Percentiles rank a stretch among this genome's conserved stretches.
Evolutionary conservation across 2,888 invertebrate genomes (phyloP).

Genomic region (Agriopis leucophaearia): DNA sequence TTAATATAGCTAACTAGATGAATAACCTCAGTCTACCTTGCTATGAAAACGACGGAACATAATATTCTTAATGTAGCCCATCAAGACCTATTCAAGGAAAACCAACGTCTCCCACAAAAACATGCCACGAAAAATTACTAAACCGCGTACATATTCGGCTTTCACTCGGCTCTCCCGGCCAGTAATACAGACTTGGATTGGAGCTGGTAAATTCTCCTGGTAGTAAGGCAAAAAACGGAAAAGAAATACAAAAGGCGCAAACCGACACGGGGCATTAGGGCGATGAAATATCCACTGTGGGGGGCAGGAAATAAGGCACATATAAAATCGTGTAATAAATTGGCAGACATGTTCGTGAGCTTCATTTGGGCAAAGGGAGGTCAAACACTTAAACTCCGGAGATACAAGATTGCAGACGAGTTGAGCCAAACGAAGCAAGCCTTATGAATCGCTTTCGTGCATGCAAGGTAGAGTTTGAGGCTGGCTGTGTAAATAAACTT

Average conservation of each 20-base stretch:
- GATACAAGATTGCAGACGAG: conserved; percentile 82
- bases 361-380: conserved; percentile 82
- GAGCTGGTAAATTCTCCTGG: conserved; percentile 76
- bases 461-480: conserved; percentile 70
- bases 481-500: conserved; percentile 58
- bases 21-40: not conserved
- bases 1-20: not conserved
- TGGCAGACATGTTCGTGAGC: conserved; percentile 72
- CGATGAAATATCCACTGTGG: conserved; percentile 60
- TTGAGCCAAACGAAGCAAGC: conserved; percentile 79
- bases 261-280: conserved; percentile 50
- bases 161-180: conserved; percentile 60
- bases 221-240: conserved; percentile 70
- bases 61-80: conserved; percentile 38
- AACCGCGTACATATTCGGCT: conserved; percentile 55
- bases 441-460: conserved; percentile 77
- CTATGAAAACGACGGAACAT: not conserved
- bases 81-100: conserved; percentile 44
- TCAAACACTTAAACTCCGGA: conserved; percentile 82
- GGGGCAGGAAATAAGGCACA: conserved; percentile 55
- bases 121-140: conserved; percentile 53
- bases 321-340: conserved; percentile 55
- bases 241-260: conserved; percentile 78
- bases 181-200: conserved; percentile 71
- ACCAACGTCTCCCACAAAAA: conserved; percentile 39